Conservation (phyloP, 1,140 invertebrate species). For the Lucilia sericata region DNA sequence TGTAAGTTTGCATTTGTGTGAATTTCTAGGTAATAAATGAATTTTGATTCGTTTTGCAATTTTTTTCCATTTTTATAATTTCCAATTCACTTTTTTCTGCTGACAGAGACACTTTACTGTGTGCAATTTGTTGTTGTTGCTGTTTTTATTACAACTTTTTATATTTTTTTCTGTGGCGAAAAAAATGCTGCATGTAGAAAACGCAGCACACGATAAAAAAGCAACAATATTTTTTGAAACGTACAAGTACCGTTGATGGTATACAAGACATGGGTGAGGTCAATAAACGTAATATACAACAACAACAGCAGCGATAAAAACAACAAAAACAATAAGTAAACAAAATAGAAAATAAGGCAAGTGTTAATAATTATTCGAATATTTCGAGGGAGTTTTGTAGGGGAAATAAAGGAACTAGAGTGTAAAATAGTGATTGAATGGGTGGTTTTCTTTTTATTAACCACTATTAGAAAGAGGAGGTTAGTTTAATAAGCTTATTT, state of each 20-base stretch:
- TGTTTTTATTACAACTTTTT: too few species aligned
- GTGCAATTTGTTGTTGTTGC: too few species aligned
- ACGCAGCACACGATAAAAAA: not conserved
- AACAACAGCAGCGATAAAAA: not conserved
- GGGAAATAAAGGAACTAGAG: too few species aligned
- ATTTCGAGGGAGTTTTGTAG: too few species aligned
- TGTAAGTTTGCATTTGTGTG: not conserved
- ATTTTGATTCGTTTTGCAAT: not conserved
- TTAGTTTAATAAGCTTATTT: too few species aligned
- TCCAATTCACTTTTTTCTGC: conserved; percentile 11
- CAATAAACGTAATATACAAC: conserved; percentile 32
- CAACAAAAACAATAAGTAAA: not conserved
- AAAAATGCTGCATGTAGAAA: conserved; percentile 30
- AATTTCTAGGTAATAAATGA: conserved; percentile 26
- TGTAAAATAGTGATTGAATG: too few species aligned
- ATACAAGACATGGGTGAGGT: conserved; percentile 19
- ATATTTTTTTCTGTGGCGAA: not conserved
- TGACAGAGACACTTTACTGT: conserved; percentile 26
- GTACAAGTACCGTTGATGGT: too few species aligned
- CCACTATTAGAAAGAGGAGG: too few species aligned
- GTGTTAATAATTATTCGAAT: too few species aligned
- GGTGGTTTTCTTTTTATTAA: too few species aligned
- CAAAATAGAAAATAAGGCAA: too few species aligned
- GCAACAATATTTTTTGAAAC: not conserved
- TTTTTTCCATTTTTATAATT: not conserved